Conservation (phyloP, 1,140 invertebrate species). For the Zaprionus africanus region DNA sequence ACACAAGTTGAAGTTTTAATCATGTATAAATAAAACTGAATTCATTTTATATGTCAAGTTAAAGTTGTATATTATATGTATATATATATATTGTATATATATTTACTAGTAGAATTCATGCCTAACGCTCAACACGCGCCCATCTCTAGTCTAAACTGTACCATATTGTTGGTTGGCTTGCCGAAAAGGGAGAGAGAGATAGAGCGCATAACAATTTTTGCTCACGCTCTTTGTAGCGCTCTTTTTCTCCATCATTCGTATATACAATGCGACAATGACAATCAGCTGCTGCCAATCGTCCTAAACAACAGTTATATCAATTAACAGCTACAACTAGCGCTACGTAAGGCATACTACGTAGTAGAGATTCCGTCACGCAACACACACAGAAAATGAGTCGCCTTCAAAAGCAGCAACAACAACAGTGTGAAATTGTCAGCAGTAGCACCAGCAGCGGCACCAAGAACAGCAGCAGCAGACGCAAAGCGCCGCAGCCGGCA, state of each 20-base stretch:
- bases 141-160: constrained; percentile 67
- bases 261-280: constrained; percentile 48
- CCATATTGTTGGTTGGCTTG: constrained; percentile 62
- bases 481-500: constrained; percentile 6
- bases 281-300: constrained; percentile 43
- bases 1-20: background rate
- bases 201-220: constrained; percentile 21
- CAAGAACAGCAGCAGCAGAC: constrained; percentile 23
- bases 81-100: background rate
- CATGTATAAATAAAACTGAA: background rate
- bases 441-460: constrained; percentile 42
- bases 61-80: background rate
- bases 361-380: constrained; percentile 24
- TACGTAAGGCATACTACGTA: constrained; percentile 25
- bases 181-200: constrained; percentile 7
- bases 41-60: background rate
- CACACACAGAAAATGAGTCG: constrained; percentile 53
- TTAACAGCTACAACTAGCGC: constrained; percentile 27
- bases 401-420: constrained; percentile 41
- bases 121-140: background rate
- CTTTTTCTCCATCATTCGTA: constrained; percentile 16
- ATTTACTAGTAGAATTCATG: background rate
- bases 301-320: constrained; percentile 52
- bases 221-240: constrained; percentile 17
- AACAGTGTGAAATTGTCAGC: constrained; percentile 33